A percentile compares a stretch with the other conserved stretches of the same genome.
Conservation (phyloP, 2,888 invertebrate species). For the Pelosia muscerda region DNA sequence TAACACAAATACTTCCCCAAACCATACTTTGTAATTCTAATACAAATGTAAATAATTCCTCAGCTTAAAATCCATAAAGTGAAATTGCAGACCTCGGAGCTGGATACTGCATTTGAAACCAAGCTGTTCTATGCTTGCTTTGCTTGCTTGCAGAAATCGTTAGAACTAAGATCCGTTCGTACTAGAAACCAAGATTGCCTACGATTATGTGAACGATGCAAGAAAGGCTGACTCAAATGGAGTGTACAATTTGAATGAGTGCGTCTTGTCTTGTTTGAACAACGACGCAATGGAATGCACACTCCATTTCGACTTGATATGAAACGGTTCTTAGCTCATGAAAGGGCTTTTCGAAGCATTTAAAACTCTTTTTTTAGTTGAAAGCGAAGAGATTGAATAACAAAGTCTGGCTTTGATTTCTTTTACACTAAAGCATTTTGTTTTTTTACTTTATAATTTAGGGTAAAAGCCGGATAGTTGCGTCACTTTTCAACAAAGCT, state of each 20-base stretch:
- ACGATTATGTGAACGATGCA: slow-evolving; percentile 70
- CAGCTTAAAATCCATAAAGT: neutral
- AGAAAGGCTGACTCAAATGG: slow-evolving; percentile 65
- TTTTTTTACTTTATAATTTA: neutral
- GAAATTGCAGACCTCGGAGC: neutral
- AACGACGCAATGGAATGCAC: slow-evolving; percentile 70
- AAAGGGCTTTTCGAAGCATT: slow-evolving; percentile 68
- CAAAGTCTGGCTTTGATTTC: slow-evolving; percentile 72
- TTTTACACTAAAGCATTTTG: slow-evolving; percentile 40
- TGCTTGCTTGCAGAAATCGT: slow-evolving; percentile 40
- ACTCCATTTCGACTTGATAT: slow-evolving; percentile 77
- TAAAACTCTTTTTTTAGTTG: slow-evolving; percentile 62
- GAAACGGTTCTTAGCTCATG: slow-evolving; percentile 67
- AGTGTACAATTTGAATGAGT: slow-evolving; percentile 80
- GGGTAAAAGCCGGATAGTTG: too few relatives aligned
- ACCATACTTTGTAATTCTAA: neutral
- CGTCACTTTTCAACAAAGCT: too few relatives aligned
- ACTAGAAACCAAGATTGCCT: slow-evolving; percentile 55
- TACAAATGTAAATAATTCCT: neutral
- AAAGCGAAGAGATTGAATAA: slow-evolving; percentile 72
- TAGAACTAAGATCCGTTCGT: slow-evolving; percentile 37
- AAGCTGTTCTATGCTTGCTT: slow-evolving; percentile 7
- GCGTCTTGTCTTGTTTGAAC: slow-evolving; percentile 79
- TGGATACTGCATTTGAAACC: slow-evolving; percentile 8
- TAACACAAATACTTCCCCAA: neutral